Evolutionary conservation across 2,888 invertebrate species (phyloP), one percentile per base, ranked within the genome.

Genomic region (Cephus spinipes): DNA sequence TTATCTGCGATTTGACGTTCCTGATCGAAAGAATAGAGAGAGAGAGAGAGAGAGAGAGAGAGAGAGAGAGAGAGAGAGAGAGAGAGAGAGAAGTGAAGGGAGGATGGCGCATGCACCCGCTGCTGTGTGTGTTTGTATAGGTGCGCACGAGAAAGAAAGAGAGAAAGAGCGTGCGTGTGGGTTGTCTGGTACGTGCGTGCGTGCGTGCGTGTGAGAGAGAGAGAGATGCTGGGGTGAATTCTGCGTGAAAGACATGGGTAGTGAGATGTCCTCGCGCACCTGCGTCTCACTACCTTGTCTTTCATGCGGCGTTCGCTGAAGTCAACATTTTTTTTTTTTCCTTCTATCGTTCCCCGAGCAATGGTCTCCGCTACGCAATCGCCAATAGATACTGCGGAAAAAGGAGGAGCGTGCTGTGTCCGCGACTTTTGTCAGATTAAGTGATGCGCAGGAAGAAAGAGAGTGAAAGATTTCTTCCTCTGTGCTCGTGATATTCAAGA

Each of bases 251-350:
- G 98, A 98, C 98, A 96, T 96, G 97, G 96, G 98, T 98, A 97
- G 97, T 96, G 98, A 98, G 98, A 98, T 98, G 98, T 93, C 93
- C 92, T 93, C 92, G 91, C 92, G 91, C 92, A 91, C 92, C 90
- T 92, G 93, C 94, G 94, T 95, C 98, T 98, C 97, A 97, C 98
- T 98, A 97, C 96, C 97, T 97, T 98, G 98, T 98, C 98, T 98
- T 98, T 98, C 98, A 97, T 96, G 96, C 90, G 94, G 95, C 93
- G 93, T 91, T 92, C 86, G 93, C 93, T 91, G 15, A 81, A 81
- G 80, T 84, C 33, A 34, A n/a, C 73, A n/a, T 73, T 34, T 30
- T 73, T 32, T 30, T 32, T 32, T 32, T 33, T 12, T 30, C 73
- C 73, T 33, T 69, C 69, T 31, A 3, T 15, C 40, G 40, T 40